Evolutionary conservation across 2,888 invertebrate species (phyloP), one percentile per base, ranked within the genome.

Genomic region (Encarsia formosa): DNA sequence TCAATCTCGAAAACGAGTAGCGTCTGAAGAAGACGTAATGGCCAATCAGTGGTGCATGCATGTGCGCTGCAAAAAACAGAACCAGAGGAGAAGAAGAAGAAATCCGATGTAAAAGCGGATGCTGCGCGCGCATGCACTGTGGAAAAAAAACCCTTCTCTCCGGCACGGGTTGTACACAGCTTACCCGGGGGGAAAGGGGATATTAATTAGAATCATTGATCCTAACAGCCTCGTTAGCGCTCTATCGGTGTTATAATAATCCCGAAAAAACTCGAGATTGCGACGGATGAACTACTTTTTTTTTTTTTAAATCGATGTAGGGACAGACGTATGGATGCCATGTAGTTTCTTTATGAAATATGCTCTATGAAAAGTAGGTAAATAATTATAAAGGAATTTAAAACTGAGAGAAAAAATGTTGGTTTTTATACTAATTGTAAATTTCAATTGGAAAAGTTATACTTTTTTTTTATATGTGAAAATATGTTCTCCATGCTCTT

Each of bases 121-220:
- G 20, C 20, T 6, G n/a, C 13, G 3, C n/a, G 34, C 26, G 26
- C 26, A 11, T 11, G 26, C 26, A 6, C 11, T 1, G 6, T 11
- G 6, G 26, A 26, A 26, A 26, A 26, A 26, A 26, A 8, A 6
- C 26, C n/a, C n/a, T n/a, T n/a, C n/a, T n/a, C 26, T 26, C 26
- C 26, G 26, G 6, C 26, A 26, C n/a, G n/a, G n/a, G n/a, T n/a
- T n/a, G n/a, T n/a, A n/a, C n/a, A n/a, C n/a, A n/a, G n/a, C n/a
- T n/a, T n/a, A n/a, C n/a, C n/a, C n/a, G n/a, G n/a, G n/a, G 49
- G 48, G 55, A 41, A 46, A 49, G 54, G 26, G 54, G 56, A 73
- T 73, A 73, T 73, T 72, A 72, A 73, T 73, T 73, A 72, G 71
- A 73, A 73, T 73, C 70, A 73, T 73, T 73, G 71, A 68, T 66